These are phyloP conservation scores for Tachina grossa DNA, from an alignment of 2,888 invertebrate genomes.

Conservation along the genomic window DNA sequence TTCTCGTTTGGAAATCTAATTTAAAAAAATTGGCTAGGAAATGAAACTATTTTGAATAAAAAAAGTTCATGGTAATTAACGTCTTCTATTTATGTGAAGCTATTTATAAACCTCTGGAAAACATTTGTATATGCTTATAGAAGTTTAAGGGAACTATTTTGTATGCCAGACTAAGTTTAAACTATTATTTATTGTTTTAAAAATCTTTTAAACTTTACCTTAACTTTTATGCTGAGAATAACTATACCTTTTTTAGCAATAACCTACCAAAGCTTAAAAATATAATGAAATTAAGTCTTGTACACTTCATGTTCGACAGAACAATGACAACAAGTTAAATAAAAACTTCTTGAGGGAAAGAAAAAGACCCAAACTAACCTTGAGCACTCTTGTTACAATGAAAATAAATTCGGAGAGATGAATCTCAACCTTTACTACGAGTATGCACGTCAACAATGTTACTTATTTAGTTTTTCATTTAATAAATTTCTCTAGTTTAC, in stretches of 20 bases:
- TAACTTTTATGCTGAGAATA: background rate
- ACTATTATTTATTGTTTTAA: background rate
- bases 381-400: conserved; percentile 64
- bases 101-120: too few relatives aligned
- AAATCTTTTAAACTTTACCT: background rate
- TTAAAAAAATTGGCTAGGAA: too few relatives aligned
- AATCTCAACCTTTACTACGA: conserved; percentile 54
- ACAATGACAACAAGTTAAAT: conserved; percentile 50
- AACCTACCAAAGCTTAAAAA: conserved; percentile 62
- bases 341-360: conserved; percentile 2
- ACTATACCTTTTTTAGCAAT: background rate
- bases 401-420: conserved; percentile 50
- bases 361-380: conserved; percentile 57
- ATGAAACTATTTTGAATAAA: too few relatives aligned
- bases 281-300: conserved; percentile 63
- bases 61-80: too few relatives aligned
- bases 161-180: too few relatives aligned
- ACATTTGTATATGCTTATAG: too few relatives aligned
- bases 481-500: conserved; percentile 31
- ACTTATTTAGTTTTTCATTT: conserved; percentile 14
- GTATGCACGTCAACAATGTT: conserved; percentile 30
- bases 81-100: too few relatives aligned
- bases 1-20: too few relatives aligned
- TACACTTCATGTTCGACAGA: conserved; percentile 26
- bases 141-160: too few relatives aligned